Evolutionary conservation across 2,888 invertebrate genomes (phyloP).

Genomic region (Microplitis deprimator): DNA sequence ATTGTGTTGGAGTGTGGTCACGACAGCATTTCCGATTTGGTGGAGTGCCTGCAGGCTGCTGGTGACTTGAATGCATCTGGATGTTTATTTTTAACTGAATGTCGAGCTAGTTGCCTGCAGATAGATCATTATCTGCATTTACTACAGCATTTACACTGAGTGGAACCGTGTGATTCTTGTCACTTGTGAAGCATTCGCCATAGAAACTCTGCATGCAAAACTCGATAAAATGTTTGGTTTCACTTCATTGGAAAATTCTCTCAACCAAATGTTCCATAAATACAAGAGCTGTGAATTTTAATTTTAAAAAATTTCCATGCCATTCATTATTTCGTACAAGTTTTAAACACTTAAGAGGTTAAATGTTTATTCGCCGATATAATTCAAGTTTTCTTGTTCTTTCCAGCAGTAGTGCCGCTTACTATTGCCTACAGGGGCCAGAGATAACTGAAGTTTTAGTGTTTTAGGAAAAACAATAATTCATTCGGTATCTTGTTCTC

Average conservation of each 20-base stretch:
- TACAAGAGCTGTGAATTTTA: no score
- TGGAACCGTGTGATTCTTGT: background rate
- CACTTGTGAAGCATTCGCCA: background rate
- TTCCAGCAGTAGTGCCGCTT: conserved; percentile 10
- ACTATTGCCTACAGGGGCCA: background rate
- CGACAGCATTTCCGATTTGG: conserved; percentile 35
- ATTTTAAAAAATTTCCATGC: no score
- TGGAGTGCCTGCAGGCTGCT: conserved; percentile 9
- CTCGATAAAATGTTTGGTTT: background rate
- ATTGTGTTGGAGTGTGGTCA: background rate
- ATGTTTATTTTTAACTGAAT: conserved; percentile 1
- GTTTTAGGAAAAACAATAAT: conserved; percentile 36
- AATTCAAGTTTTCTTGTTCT: conserved; percentile 4
- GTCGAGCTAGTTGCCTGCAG: background rate
- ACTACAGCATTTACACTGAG: background rate
- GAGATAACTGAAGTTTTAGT: conserved; percentile 24
- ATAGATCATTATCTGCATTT: background rate
- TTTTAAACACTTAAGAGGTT: no score
- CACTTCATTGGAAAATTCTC: no score
- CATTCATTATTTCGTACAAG: no score
- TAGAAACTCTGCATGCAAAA: no score
- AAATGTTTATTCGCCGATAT: background rate
- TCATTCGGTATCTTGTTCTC: conserved; percentile 42
- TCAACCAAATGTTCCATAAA: no score
- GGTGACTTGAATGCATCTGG: conserved; percentile 22